phyloP scores from a whole-genome alignment of 2,113 vertebrate genomes.

The Nothobranchius furzeri region DNA sequence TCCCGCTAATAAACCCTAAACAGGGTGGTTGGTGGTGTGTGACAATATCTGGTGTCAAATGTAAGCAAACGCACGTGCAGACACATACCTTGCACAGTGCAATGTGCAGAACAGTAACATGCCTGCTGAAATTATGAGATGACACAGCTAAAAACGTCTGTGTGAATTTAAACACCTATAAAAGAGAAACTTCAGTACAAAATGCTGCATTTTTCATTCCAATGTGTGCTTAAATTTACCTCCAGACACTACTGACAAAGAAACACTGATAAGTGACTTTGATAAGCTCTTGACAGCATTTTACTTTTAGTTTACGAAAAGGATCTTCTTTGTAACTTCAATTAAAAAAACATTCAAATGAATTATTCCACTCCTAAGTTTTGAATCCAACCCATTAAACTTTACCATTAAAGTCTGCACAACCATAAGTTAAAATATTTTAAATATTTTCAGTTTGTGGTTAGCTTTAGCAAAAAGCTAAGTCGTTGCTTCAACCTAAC shows the following conservation, averaged over 20 bases:
- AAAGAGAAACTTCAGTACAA: not conserved
- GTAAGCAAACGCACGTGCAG: not conserved
- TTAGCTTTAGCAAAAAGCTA: not conserved
- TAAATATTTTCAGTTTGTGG: not conserved
- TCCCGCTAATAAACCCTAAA: slow-evolving; percentile 38
- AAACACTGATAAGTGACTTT: not conserved
- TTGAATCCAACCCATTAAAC: too few species aligned
- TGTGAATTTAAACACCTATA: too few species aligned
- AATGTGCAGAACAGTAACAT: slow-evolving; percentile 1
- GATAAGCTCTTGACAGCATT: not conserved
- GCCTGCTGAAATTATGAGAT: slow-evolving; percentile 14
- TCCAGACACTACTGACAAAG: not conserved
- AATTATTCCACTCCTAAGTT: not conserved
- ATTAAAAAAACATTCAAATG: not conserved
- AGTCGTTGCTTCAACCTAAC: not conserved
- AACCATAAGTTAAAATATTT: too few species aligned
- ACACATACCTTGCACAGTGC: not conserved
- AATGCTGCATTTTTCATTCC: not conserved
- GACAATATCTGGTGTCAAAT: slow-evolving; percentile 1
- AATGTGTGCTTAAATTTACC: not conserved
- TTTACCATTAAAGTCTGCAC: too few species aligned
- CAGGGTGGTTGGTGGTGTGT: not conserved
- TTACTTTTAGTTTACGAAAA: too few species aligned
- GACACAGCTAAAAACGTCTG: not conserved
- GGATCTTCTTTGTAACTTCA: not conserved